phyloP scores from a whole-genome alignment of 2,797 vertebrate genomes.

The Sternarchorhynchus goeldii region DNA sequence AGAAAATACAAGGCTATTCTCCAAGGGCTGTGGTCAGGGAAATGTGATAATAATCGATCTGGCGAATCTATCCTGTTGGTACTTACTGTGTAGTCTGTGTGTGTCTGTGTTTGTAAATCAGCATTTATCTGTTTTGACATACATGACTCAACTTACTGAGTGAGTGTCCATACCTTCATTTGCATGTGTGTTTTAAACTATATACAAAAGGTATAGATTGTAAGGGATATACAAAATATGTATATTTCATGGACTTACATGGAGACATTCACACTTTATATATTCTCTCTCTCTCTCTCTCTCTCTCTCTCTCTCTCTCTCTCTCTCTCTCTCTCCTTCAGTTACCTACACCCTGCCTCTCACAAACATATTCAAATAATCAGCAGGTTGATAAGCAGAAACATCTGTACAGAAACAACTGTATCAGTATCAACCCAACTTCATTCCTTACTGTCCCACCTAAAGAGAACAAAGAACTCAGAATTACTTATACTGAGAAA shows the following conservation, averaged over 20 bases:
- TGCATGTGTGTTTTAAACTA: background rate
- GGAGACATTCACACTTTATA: background rate
- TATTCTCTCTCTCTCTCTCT: background rate
- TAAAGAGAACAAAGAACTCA: background rate
- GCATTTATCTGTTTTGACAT: too few relatives aligned
- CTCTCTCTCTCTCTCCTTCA: constrained; percentile 2
- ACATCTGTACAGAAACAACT: too few relatives aligned
- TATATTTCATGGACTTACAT: background rate
- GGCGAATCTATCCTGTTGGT: too few relatives aligned
- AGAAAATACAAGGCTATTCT: too few relatives aligned
- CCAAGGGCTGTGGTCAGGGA: too few relatives aligned
- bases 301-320: background rate
- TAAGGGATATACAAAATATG: background rate
- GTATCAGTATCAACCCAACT: background rate
- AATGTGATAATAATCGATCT: too few relatives aligned
- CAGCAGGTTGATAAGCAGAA: too few relatives aligned
- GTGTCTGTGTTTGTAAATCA: too few relatives aligned
- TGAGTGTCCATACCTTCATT: too few relatives aligned
- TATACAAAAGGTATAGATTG: background rate
- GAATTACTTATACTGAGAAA: background rate
- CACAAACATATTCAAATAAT: background rate
- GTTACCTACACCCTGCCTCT: background rate
- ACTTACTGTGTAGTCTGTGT: too few relatives aligned
- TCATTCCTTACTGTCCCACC: background rate
- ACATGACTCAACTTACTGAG: too few relatives aligned